phyloP scores from a whole-genome alignment of 2,888 invertebrate species.

The Melanostoma mellinum region DNA sequence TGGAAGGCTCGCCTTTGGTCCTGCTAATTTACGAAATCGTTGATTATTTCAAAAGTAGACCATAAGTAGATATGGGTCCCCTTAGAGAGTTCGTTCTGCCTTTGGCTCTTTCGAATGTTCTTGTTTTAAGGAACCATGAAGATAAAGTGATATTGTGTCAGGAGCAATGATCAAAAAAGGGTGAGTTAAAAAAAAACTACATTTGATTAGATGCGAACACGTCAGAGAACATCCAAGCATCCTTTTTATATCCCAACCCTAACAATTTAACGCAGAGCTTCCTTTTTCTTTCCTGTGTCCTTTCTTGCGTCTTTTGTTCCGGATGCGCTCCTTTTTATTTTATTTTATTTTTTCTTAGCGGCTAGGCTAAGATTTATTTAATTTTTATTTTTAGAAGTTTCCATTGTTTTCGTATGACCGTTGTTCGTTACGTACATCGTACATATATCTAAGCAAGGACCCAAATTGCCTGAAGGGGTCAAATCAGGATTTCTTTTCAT shows the following conservation, averaged over 20 bases:
- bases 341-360: slow-evolving; percentile 25
- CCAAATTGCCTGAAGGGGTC: slow-evolving; percentile 72
- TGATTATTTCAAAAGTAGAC: slow-evolving; percentile 71
- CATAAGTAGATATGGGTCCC: slow-evolving; percentile 51
- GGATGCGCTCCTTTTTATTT: slow-evolving; percentile 26
- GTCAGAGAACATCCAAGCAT: slow-evolving; percentile 45
- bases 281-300: slow-evolving; percentile 23
- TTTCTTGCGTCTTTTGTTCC: slow-evolving; percentile 46
- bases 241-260: slow-evolving; percentile 55
- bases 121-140: slow-evolving; percentile 69
- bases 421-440: slow-evolving; percentile 34
- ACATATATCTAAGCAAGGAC: slow-evolving; percentile 31
- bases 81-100: slow-evolving; percentile 14
- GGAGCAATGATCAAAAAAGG: slow-evolving; percentile 61
- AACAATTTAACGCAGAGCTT: slow-evolving; percentile 71
- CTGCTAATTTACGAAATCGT: slow-evolving; percentile 73
- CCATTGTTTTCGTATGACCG: slow-evolving; percentile 69
- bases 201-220: slow-evolving; percentile 74
- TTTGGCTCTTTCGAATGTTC: slow-evolving; percentile 43
- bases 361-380: slow-evolving; percentile 62
- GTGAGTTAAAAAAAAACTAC: slow-evolving; percentile 56
- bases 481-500: slow-evolving; percentile 69
- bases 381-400: slow-evolving; percentile 52
- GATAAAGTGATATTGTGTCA: slow-evolving; percentile 47
- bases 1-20: slow-evolving; percentile 28